Evolutionary conservation across 2,797 vertebrate genomes (phyloP).

Genomic region (Oryzias dopingdopingensis): DNA sequence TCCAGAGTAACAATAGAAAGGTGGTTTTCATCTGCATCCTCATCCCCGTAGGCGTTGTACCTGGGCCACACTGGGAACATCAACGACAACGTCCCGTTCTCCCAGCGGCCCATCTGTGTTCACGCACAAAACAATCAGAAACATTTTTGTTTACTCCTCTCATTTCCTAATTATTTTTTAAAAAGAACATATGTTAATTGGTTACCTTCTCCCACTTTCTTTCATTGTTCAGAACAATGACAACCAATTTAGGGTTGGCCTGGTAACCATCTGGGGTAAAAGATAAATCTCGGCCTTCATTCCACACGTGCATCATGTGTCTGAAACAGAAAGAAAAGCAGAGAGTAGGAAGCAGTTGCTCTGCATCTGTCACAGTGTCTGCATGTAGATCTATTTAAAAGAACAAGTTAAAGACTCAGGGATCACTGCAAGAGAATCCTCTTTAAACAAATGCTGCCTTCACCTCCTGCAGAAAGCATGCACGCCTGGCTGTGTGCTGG

Average conservation of each 20-base stretch:
- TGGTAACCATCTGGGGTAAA: conserved; percentile 97
- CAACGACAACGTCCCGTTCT: conserved; percentile 87
- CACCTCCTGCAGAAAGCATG: conserved; percentile 42
- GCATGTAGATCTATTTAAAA: conserved; percentile 46
- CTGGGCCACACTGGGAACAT: conserved; percentile 96
- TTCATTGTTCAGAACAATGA: conserved; percentile 91
- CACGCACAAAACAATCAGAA: conserved; percentile 21
- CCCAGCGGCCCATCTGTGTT: conserved; percentile 92
- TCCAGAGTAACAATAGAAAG: conserved; percentile 97
- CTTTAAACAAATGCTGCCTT: conserved; percentile 64
- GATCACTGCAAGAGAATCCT: conserved; percentile 64
- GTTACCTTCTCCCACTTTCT: conserved; percentile 94
- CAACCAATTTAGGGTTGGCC: conserved; percentile 92
- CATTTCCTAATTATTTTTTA: conserved; percentile 32
- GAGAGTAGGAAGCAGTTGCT: conserved; percentile 38
- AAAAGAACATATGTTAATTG: not conserved
- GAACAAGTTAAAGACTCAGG: conserved; percentile 61
- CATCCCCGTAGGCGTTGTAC: conserved; percentile 90
- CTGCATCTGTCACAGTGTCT: conserved; percentile 36
- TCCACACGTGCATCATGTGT: conserved; percentile 96
- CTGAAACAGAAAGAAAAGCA: conserved; percentile 69
- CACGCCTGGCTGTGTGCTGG: conserved; percentile 26
- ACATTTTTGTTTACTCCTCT: conserved; percentile 15
- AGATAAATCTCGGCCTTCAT: conserved; percentile 91
- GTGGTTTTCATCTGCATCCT: conserved; percentile 95